Evolutionary conservation across 2,888 invertebrate species (phyloP), one percentile per base, ranked within the genome.

Genomic region (Thalpophila matura): DNA sequence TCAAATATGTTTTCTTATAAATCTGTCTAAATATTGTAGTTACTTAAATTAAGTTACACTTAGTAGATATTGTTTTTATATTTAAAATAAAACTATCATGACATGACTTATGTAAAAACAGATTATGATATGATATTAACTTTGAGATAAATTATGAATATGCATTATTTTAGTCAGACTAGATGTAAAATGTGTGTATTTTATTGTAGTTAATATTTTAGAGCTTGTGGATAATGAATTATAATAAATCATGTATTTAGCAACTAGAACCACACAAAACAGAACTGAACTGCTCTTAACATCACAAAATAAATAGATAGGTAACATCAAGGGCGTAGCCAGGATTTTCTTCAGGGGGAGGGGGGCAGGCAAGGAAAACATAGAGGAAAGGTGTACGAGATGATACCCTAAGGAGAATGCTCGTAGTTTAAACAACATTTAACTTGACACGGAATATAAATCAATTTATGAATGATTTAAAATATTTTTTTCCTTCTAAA

Each of bases 151-250:
- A 66, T 63, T 63, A 64, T 60, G 38, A 50, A 58, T 56, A 71
- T 63, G 53, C 47, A 63, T 57, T 72, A 57, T 60, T 66, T 76
- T 65, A 67, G 55, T 65, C 55, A 58, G 18, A 31, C 43, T 79
- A 73, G 65, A 73, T 16, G 45, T 55, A 43, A 66, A 69, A 47
- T 63, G 65, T 71, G 60, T 79, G 77, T 74, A 54, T 77, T 50
- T 57, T 64, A 67, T 31, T 54, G 60, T 74, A 80, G 74, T 62
- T 47, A 54, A 74, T 45, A 31, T 59, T 69, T 56, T 65, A 69
- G 65, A 69, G 63, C 73, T 66, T 73, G 73, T 62, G 63, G 59
- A 63, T 51, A 73, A 79, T 80, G 79, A 80, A 79, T 47, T 78
- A 38, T 63, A 67, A 65, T 77, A 60, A 69, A 75, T 73, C 73